Percentiles rank a stretch among this genome's conserved stretches.
Conservation (phyloP, 2,113 vertebrate species). For the Alligator mississippiensis region DNA sequence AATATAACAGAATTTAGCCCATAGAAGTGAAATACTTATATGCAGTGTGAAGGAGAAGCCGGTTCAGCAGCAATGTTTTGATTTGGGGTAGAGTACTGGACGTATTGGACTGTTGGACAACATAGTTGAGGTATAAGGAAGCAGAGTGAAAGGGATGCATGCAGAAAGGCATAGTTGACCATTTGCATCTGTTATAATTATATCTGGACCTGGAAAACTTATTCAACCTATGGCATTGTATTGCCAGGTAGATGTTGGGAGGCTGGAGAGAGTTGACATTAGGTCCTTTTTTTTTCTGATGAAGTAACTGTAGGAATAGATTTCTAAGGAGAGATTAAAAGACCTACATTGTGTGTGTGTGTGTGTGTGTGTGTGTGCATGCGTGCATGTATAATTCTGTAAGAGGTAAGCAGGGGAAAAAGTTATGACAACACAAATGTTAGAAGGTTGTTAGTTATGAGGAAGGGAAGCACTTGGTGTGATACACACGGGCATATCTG, state of each 20-base stretch:
- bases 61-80: too few relatives aligned
- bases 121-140: too few relatives aligned
- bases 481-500: slow-evolving; percentile 5
- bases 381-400: neutral
- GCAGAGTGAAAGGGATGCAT: too few relatives aligned
- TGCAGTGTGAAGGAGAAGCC: too few relatives aligned
- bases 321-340: slow-evolving; percentile 28
- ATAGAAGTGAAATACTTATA: too few relatives aligned
- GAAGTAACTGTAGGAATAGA: slow-evolving; percentile 1
- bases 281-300: slow-evolving; percentile 3
- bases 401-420: slow-evolving; percentile 37
- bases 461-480: slow-evolving; percentile 30
- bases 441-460: slow-evolving; percentile 36
- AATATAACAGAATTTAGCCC: too few relatives aligned
- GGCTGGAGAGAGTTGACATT: slow-evolving; percentile 1
- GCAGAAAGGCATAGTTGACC: neutral
- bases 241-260: slow-evolving; percentile 14
- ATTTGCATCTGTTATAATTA: neutral
- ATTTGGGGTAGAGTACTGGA: too few relatives aligned
- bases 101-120: too few relatives aligned
- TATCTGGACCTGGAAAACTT: neutral
- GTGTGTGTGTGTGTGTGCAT: neutral
- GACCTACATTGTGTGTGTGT: neutral
- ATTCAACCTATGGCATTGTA: slow-evolving; percentile 6
- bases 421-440: slow-evolving; percentile 33